Evolutionary conservation across 1,140 invertebrate genomes (phyloP).

Genomic region (Drosophila leontia): DNA sequence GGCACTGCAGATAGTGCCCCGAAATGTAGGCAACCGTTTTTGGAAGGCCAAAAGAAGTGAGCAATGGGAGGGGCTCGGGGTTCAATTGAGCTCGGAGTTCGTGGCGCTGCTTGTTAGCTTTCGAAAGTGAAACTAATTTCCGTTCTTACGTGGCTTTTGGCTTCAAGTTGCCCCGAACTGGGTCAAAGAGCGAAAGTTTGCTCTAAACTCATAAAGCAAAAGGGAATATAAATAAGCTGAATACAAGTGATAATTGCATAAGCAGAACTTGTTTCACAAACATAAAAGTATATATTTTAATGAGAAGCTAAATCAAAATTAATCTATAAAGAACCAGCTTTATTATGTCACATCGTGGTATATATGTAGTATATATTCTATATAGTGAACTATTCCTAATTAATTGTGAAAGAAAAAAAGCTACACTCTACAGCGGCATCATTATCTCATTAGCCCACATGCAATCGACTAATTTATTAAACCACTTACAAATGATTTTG

Average conservation of each 20-base stretch:
- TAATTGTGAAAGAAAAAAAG: background rate
- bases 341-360: too few species aligned
- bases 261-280: background rate
- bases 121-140: constrained; percentile 74
- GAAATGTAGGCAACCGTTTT: constrained; percentile 65
- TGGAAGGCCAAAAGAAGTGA: constrained; percentile 16
- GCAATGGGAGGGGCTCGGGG: background rate
- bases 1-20: constrained; percentile 47
- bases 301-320: background rate
- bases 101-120: constrained; percentile 49
- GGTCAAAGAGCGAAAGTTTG: constrained; percentile 37
- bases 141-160: constrained; percentile 39
- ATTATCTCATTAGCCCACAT: constrained; percentile 26
- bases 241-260: constrained; percentile 14
- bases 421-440: background rate
- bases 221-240: constrained; percentile 5
- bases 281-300: background rate
- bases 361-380: too few species aligned
- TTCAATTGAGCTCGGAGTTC: constrained; percentile 22
- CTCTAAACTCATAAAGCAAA: constrained; percentile 13
- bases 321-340: too few species aligned
- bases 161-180: constrained; percentile 26
- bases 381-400: background rate
- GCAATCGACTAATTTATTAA: constrained; percentile 43
- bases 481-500: constrained; percentile 35